These are phyloP conservation scores for Elysia chlorotica DNA, from an alignment of 1,140 invertebrate genomes.

Conservation along the genomic window DNA sequence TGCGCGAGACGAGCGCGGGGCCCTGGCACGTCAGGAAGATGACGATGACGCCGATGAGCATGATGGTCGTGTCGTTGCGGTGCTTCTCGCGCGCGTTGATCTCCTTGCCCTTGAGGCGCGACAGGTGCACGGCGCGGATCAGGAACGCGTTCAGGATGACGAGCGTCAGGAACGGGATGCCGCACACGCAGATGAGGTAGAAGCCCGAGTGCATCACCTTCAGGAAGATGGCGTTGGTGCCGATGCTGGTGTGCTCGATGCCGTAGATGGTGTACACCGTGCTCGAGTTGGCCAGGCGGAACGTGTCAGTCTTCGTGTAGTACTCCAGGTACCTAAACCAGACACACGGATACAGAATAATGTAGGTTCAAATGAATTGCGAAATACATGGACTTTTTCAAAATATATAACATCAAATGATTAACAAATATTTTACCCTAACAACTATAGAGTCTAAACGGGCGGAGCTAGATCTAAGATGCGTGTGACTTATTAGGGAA, in stretches of 20 bases:
- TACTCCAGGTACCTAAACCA: slow-evolving; percentile 61
- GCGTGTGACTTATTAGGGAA: too few relatives aligned
- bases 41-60: slow-evolving; percentile 60
- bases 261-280: slow-evolving; percentile 26
- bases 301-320: slow-evolving; percentile 27
- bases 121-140: slow-evolving; percentile 57
- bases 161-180: slow-evolving; percentile 56
- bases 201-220: slow-evolving; percentile 58
- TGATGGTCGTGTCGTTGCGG: slow-evolving; percentile 60
- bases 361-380: too few relatives aligned
- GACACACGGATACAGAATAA: too few relatives aligned
- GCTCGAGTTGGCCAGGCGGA: slow-evolving; percentile 20
- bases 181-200: slow-evolving; percentile 58
- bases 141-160: slow-evolving; percentile 58
- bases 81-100: slow-evolving; percentile 56
- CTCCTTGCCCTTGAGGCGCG: slow-evolving; percentile 47
- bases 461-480: too few relatives aligned
- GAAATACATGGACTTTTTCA: too few relatives aligned
- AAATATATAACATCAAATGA: too few relatives aligned
- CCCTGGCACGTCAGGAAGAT: slow-evolving; percentile 61
- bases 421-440: too few relatives aligned
- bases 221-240: slow-evolving; percentile 45
- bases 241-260: slow-evolving; percentile 46
- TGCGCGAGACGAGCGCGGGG: slow-evolving; percentile 56
- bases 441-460: too few relatives aligned